Evolutionary conservation across 2,113 vertebrate genomes (phyloP).

Genomic region (Misgurnus mizolepis): DNA sequence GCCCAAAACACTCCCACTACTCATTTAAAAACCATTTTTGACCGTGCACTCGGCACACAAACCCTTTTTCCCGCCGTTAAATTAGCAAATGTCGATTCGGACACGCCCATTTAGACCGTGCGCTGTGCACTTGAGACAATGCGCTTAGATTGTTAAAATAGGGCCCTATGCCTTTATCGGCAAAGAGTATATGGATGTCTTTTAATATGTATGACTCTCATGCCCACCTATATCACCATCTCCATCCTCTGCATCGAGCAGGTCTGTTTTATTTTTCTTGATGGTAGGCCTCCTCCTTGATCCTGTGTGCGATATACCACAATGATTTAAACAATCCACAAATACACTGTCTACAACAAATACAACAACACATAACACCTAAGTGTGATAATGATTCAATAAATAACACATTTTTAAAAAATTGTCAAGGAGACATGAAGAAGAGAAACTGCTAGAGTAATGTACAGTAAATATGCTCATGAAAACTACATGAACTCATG

Average conservation of each 20-base stretch:
- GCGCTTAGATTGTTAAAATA: too few species aligned
- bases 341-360: not conserved
- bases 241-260: constrained; percentile 87
- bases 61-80: too few species aligned
- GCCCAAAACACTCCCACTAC: too few species aligned
- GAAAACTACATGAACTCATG: not conserved
- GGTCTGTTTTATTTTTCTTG: constrained; percentile 89
- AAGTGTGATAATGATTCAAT: too few species aligned
- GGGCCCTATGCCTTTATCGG: too few species aligned
- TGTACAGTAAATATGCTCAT: constrained; percentile 13
- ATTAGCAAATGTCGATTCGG: too few species aligned
- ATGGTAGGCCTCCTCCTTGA: constrained; percentile 85
- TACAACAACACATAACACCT: too few species aligned
- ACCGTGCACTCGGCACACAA: too few species aligned
- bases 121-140: too few species aligned
- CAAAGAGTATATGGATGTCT: not conserved
- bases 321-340: not conserved
- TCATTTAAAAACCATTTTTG: too few species aligned
- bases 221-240: constrained; percentile 86
- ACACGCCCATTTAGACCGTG: too few species aligned
- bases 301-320: constrained; percentile 57
- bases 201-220: constrained; percentile 59
- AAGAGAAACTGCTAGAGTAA: not conserved
- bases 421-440: not conserved
- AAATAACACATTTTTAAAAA: too few species aligned